phyloP scores from a whole-genome alignment of 2,797 vertebrate species.

The Characodon lateralis region DNA sequence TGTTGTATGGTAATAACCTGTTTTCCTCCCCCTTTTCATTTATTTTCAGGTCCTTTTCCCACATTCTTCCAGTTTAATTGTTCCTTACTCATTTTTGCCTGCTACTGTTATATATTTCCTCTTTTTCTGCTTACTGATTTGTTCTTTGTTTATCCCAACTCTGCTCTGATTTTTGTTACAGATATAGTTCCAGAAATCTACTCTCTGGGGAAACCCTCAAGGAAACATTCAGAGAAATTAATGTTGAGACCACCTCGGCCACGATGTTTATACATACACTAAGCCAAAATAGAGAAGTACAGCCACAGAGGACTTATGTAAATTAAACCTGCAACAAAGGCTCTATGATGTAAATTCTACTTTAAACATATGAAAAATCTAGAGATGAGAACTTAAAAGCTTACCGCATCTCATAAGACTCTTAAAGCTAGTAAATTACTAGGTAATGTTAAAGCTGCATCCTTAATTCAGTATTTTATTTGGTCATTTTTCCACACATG shows the following conservation, averaged over 20 bases:
- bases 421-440: slow-evolving; percentile 49
- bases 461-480: slow-evolving; percentile 50
- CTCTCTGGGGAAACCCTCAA: slow-evolving; percentile 54
- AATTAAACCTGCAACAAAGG: slow-evolving; percentile 47
- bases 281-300: slow-evolving; percentile 46
- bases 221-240: slow-evolving; percentile 46
- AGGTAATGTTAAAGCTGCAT: slow-evolving; percentile 35
- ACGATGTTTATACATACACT: slow-evolving; percentile 46
- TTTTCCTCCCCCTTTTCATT: slow-evolving; percentile 12
- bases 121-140: slow-evolving; percentile 35
- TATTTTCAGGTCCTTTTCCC: slow-evolving; percentile 25
- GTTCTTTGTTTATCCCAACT: slow-evolving; percentile 18
- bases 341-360: slow-evolving; percentile 32
- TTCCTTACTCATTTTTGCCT: slow-evolving; percentile 35
- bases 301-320: slow-evolving; percentile 40
- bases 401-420: slow-evolving; percentile 41
- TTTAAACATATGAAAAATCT: slow-evolving; percentile 33
- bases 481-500: slow-evolving; percentile 35
- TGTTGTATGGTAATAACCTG: slow-evolving; percentile 68
- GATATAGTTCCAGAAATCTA: slow-evolving; percentile 37
- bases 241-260: slow-evolving; percentile 38
- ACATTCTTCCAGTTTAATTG: slow-evolving; percentile 48
- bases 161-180: slow-evolving; percentile 47
- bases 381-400: slow-evolving; percentile 15
- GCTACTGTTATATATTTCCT: slow-evolving; percentile 21